Base-by-base conservation (phyloP, 2,888 invertebrate species). In the Amblyjoppa fuscipennis region DNA sequence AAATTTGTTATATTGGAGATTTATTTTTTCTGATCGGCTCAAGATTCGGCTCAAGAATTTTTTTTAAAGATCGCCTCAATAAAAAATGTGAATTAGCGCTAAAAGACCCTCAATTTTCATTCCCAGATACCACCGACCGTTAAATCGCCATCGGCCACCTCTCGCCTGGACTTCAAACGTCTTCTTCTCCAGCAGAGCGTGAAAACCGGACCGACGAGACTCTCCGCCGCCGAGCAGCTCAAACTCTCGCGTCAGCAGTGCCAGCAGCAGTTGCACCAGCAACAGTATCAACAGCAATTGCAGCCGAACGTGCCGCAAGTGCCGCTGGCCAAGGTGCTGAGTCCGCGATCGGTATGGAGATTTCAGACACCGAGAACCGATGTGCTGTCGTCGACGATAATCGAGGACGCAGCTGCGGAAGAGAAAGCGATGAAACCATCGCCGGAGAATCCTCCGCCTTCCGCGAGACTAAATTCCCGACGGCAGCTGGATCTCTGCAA, bases 311-410 rank as follows among this genome's bases (percentile, higher is more conserved):
- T 87, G 11, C 91, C 89, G 7, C 92, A 90, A 41, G 87, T 87
- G 0, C 90, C 92, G 0, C 81, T 93, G 25, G 89, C 95, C 0
- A 97, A 97, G 92, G 94, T 97, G 73, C 94, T 96, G 56, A 96
- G 96, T 78, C 97, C 97, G 0, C 95, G 96, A 87, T 96, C 97
- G 0, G 96, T 96, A 85, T 97, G 97, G 97, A 95, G 97, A 87
- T 97, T 97, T 90, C 95, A 96, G 53, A 96, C 96, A 88, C 97
- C 97, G 1, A 95, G 98, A 90, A 97, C 97, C 31, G 97, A 98
- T 91, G 97, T 98, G 76, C 96, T 98, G 91, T 97, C 98, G 61
- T 97, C 97, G 68, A 97, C 98, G 81, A 98, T 98, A 93, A 96
- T 96, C 59, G 98, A 98, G 95, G 98, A 97, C 89, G 96, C 97